Base-by-base conservation (phyloP, 2,113 vertebrate species). In the Pontoporia blainvillei region DNA sequence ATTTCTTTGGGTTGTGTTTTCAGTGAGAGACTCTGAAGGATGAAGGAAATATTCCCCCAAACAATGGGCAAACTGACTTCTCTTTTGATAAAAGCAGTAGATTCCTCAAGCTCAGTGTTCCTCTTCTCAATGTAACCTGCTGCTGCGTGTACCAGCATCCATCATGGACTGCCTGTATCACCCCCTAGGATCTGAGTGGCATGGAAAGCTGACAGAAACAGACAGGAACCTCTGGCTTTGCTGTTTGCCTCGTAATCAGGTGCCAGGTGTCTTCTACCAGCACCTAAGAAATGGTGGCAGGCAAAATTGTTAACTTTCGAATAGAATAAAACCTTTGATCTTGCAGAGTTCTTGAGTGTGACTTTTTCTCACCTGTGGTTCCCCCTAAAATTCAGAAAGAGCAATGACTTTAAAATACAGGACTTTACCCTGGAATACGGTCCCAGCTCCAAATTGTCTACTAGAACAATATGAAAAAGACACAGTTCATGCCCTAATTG, bases 101-200 rank as follows among this genome's bases (percentile, higher is more conserved):
- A 41, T 54, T 54, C 52, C 6, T 69, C 27, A 44, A 44, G 4
- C 8, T 61, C 4, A 0, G 21, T 34, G 14, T 15, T 31, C 3
- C 13, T 75, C 31, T 79, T n/a, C 34, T 49, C 36, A 31, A 1
- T 3, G 11, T n/a, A n/a, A 14, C 52, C 52, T 52, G 10, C 39
- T 31, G 21, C 2, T 46, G 20, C 12, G 0, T 7, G 5, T 14
- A 10, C 52, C 34, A 46, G 21, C 34, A 17, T 54, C 15, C 1
- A 2, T 14, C n/a, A 1, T 14, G 17, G 23, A 10, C 27, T 0
- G 0, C 23, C 31, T 21, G n/a, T 23, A 1, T 54, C 8, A 44
- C 6, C 4, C 3, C 5, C 0, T 59, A 44, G 46, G 10, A 44
- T 27, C 4, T 52, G 9, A 54, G 10, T 20, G 8, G 6, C 27